phyloP scores from a whole-genome alignment of 2,113 vertebrate genomes.

The Crotalus helleri region DNA sequence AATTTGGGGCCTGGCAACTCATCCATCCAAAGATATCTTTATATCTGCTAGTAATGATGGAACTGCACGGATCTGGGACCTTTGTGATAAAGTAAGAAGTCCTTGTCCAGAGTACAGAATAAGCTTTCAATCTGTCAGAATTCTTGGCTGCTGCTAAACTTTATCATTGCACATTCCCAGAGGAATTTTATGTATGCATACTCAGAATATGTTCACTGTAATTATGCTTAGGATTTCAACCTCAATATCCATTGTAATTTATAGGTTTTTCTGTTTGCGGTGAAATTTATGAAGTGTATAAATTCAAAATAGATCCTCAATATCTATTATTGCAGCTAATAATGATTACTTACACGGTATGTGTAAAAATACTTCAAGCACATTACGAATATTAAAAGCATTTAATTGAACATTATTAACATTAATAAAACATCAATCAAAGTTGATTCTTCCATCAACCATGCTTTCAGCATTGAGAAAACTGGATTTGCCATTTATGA shows the following conservation, averaged over 20 bases:
- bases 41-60: constrained; percentile 94
- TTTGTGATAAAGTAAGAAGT: constrained; percentile 85
- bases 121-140: accelerated
- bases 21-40: constrained; percentile 90
- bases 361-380: not conserved
- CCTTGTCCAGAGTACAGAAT: accelerated
- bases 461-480: not conserved
- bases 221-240: not conserved
- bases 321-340: not conserved
- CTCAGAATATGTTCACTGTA: not conserved
- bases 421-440: not conserved
- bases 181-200: not conserved
- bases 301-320: not conserved
- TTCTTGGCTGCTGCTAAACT: not conserved
- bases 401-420: not conserved
- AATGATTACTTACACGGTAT: not conserved
- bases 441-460: not conserved
- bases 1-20: constrained; percentile 93
- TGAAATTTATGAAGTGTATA: not conserved
- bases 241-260: not conserved
- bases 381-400: not conserved
- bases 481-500: not conserved
- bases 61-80: constrained; percentile 94
- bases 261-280: not conserved
- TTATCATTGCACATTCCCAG: not conserved